Base-by-base conservation (phyloP, 2,888 invertebrate genomes). In the Nomada flava region DNA sequence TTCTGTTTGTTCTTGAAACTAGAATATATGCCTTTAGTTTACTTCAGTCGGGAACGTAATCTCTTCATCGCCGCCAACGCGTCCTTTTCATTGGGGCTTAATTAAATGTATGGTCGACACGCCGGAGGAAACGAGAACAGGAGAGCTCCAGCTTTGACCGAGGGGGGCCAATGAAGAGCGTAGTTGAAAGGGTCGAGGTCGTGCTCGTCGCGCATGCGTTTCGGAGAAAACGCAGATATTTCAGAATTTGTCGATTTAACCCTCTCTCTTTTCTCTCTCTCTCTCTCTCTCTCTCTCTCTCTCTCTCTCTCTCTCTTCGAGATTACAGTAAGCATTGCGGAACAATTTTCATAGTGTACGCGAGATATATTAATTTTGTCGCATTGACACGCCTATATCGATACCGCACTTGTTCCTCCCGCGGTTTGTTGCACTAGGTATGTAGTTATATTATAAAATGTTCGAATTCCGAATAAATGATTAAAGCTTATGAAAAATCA, bases 21-120 rank as follows among this genome's bases (percentile, higher is more conserved):
- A 26, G 73, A 64, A 76, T 84, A 70, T 76, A 70, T 79, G 79
- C 81, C 81, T 36, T 36, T 36, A 71, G 59, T 74, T 79, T 67
- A 70, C 65, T 82, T 76, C 76, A 72, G 59, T 29, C 78, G 62
- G 78, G 52, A 82, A 77, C 79, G 83, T 83, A 87, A 87, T 87
- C 87, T 87, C 82, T 82, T 79, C 85, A 88, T 84, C 82, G 85
- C 79, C 83, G 81, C 83, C 85, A 86, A 86, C 89, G 79, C 89
- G 86, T 91, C 89, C 90, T 90, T 91, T 91, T 90, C 90, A 91
- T 91, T 90, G 91, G 88, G 86, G 86, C 88, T 91, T 91, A 91
- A 91, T 91, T 91, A 90, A 91, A 91, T 91, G 88, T 88, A 84
- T 68, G 76, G 74, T 77, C 80, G 86, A 84, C 88, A 79, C 82